Evolutionary conservation across 2,888 invertebrate species (phyloP).

Genomic region (Acholoe squamosa): DNA sequence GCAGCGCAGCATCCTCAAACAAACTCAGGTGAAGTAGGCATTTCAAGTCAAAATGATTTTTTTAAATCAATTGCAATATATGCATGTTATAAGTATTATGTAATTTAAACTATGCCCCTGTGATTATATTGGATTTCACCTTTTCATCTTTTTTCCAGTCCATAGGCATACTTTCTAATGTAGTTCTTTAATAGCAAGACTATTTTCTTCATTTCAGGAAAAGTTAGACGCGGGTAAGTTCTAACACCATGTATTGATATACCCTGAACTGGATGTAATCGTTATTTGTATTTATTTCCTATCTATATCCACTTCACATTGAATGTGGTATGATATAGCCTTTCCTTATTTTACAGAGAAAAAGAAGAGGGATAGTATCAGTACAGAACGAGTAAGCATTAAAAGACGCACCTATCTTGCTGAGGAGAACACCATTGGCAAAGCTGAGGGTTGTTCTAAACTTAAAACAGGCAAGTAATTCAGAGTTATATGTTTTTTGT

Average conservation of each 20-base stretch:
- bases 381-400: constrained; percentile 37
- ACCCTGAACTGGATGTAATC: no score
- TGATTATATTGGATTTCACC: neutral
- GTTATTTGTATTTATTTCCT: no score
- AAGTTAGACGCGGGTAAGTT: neutral
- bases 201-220: neutral
- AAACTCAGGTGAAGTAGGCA: neutral
- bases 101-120: neutral
- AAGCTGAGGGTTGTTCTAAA: neutral
- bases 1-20: constrained; percentile 67
- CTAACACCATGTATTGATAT: no score
- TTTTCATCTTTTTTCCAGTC: neutral
- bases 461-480: neutral
- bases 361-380: neutral
- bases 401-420: constrained; percentile 18
- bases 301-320: no score
- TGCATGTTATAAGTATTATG: neutral
- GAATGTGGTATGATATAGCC: neutral
- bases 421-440: neutral
- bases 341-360: neutral
- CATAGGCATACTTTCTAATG: neutral
- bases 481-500: no score
- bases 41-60: no score
- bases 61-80: neutral
- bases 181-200: no score